These are phyloP conservation scores for Spizella passerina DNA, from an alignment of 2,797 vertebrate species.

Conservation along the genomic window DNA sequence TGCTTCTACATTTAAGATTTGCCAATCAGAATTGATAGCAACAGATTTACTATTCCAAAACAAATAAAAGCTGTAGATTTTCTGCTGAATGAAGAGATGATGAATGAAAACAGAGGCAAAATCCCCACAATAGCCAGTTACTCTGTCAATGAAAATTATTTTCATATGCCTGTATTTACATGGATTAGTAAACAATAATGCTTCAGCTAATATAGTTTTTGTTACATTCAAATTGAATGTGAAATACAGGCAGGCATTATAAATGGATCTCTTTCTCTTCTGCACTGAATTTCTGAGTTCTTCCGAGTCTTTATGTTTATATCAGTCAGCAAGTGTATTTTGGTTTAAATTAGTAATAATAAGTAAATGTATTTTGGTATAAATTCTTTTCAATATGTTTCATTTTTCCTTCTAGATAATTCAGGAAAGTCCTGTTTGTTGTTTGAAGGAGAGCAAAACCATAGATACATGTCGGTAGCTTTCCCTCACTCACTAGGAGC, in stretches of 20 bases:
- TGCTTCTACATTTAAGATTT: conserved; percentile 24
- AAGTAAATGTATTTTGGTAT: background rate
- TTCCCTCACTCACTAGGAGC: background rate
- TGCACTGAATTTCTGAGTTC: conserved; percentile 9
- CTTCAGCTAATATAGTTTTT: conserved; percentile 56
- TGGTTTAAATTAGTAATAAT: background rate
- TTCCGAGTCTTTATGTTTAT: conserved; percentile 33
- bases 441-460: background rate
- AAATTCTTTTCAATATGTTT: background rate
- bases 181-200: conserved; percentile 68
- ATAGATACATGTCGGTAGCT: background rate
- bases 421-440: background rate
- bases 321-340: background rate
- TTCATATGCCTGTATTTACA: conserved; percentile 54
- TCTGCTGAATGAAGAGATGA: conserved; percentile 41
- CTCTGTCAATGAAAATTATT: conserved; percentile 76
- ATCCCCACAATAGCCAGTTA: conserved; percentile 48
- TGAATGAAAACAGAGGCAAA: conserved; percentile 55
- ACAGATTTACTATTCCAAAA: conserved; percentile 48
- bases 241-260: conserved; percentile 61
- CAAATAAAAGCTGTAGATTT: conserved; percentile 51
- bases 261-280: conserved; percentile 43
- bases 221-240: conserved; percentile 64
- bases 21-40: conserved; percentile 68
- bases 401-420: background rate